Base-by-base conservation (phyloP, 2,888 invertebrate species). In the Drosophila robusta region DNA sequence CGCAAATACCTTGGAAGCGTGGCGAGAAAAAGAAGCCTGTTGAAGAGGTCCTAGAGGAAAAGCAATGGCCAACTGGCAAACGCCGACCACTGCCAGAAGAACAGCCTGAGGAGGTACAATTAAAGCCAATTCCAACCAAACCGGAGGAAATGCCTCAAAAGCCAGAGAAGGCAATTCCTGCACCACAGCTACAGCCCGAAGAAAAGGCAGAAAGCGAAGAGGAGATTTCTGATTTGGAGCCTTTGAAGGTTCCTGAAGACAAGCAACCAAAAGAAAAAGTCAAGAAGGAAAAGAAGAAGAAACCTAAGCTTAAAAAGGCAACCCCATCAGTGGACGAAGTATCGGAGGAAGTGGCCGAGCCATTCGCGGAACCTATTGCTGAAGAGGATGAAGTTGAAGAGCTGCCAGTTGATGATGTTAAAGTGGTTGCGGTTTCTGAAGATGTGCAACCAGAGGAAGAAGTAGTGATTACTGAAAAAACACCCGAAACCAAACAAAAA, bases 11-110 rank as follows among this genome's bases (percentile, higher is more conserved):
- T 5, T 92, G 92, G 91, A 89, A 90, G 44, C 89, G 92, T 39
- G 91, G 89, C 4, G 89, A 91, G 66, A 93, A 93, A 83, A 91
- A 93, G 63, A 92, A 93, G 64, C 82, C 91, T 18, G 69, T 83
- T 16, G 89, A 90, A 54, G 87, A 93, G 64, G 88, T 90, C 7
- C 68, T 91, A 9, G 90, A 91, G 68, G 90, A 91, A 52, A 92
- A 91, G 64, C 81, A 90, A 64, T 90, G 90, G 91, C 92, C 92
- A 0, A 91, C 88, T 41, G 93, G 92, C 14, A 93, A 91, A 70
- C 88, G 89, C 32, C 91, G 90, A 46, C 92, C 92, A 3, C 91
- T 93, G 67, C 92, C 92, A 42, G 92, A 92, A 73, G 92, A 93
- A 67, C 89, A 91, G 46, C 93, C 93, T 12, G 92, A 92, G 58